phyloP scores from a whole-genome alignment of 1,140 invertebrate genomes.

The Maniola jurtina region DNA sequence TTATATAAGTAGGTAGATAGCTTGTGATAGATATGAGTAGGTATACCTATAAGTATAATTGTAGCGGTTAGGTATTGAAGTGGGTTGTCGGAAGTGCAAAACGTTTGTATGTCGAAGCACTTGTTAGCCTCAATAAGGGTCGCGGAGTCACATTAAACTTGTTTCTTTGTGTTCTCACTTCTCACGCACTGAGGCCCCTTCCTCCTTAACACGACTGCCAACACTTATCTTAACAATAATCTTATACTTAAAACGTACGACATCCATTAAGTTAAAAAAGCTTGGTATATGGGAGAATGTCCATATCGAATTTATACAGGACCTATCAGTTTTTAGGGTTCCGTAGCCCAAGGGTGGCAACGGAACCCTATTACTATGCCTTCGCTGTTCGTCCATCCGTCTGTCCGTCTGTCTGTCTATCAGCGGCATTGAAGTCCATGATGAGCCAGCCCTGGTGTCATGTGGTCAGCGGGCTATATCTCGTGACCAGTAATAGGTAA shows the following conservation, averaged over 20 bases:
- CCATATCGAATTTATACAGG: background rate
- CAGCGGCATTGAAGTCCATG: too few relatives aligned
- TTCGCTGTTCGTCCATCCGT: too few relatives aligned
- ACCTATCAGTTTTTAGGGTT: background rate
- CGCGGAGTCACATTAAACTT: conserved; percentile 25
- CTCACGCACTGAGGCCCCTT: conserved; percentile 20
- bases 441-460: too few relatives aligned
- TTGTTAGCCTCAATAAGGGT: conserved; percentile 35
- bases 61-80: background rate
- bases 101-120: conserved; percentile 40
- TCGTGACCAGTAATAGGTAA: too few relatives aligned
- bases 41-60: too few relatives aligned
- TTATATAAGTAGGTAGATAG: too few relatives aligned
- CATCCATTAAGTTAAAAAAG: conserved; percentile 4
- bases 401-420: too few relatives aligned
- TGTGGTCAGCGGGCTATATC: too few relatives aligned
- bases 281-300: background rate
- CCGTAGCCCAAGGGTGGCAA: background rate
- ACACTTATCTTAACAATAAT: conserved; percentile 17
- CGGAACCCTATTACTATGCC: too few relatives aligned
- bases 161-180: conserved; percentile 33
- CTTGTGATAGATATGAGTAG: too few relatives aligned
- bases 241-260: background rate
- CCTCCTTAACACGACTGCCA: conserved; percentile 12
- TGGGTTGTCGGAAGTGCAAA: conserved; percentile 19